Base-by-base conservation (phyloP, 2,888 invertebrate genomes). In the Drosophila neonasuta region DNA sequence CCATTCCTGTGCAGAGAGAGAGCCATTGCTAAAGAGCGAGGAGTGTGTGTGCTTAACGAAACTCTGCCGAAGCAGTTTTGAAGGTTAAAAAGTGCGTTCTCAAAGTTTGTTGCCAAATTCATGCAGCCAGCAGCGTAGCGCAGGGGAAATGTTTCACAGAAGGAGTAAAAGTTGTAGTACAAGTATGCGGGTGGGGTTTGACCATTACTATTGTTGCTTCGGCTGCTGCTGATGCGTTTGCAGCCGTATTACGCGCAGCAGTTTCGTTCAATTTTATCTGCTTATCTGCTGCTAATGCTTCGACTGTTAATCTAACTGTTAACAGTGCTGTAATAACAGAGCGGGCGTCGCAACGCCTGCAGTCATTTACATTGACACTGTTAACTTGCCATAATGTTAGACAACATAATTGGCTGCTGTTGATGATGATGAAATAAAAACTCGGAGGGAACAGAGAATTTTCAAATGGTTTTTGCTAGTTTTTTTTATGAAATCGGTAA, bases 21-120 rank as follows among this genome's bases (percentile, higher is more conserved):
- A 32, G 32, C 32, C 9, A 32, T 10, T 9, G 32, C 34, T 4
- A 4, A 11, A 34, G 34, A 34, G 34, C 1, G n/a, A 36, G 36
- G 41, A 34, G 41, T 41, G 39, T 30, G 46, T 45, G 13, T n/a
- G 34, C 68, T 66, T 15, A 59, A 69, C 80, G 75, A 73, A 74
- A 45, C 65, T 51, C 67, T 61, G 52, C 44, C 32, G 68, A 48
- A 69, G 64, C 58, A 36, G 54, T 70, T 83, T 88, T 87, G 87
- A 87, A 88, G 87, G 87, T 87, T 87, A 88, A 86, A 86, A 88
- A 82, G 82, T 87, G 86, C 86, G 86, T 87, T 77, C 51, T 41
- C 39, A 15, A 71, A 36, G 48, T 55, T 68, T 24, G 24, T 68
- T 59, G 68, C 48, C 54, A 67, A 63, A 49, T 65, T 55, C 55